These are phyloP conservation scores for Aythya baeri DNA, from an alignment of 2,113 vertebrate genomes.

Conservation along the genomic window DNA sequence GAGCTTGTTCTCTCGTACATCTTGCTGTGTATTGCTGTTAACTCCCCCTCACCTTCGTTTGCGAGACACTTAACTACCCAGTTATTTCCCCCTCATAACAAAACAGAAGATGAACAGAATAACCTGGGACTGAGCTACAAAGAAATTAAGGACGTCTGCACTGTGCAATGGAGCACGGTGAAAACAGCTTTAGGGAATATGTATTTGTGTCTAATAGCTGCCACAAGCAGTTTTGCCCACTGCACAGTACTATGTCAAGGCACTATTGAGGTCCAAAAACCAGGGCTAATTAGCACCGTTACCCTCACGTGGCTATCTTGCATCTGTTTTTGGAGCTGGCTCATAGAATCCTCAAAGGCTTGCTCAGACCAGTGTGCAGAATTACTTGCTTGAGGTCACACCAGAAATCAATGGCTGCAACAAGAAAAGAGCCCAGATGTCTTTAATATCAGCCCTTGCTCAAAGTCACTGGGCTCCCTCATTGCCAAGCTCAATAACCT, in stretches of 20 bases:
- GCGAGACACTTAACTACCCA: not conserved
- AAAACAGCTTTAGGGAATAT: not conserved
- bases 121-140: not conserved
- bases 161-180: not conserved
- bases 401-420: not conserved
- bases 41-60: not conserved
- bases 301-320: not conserved
- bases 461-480: not conserved
- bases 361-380: not conserved
- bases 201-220: not conserved
- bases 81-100: not conserved
- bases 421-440: not conserved
- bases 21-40: not conserved
- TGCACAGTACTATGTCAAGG: not conserved
- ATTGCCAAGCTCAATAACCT: not conserved
- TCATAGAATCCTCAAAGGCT: not conserved
- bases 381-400: not conserved
- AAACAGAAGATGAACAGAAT: not conserved
- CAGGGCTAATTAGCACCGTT: not conserved
- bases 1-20: not conserved
- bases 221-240: not conserved
- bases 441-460: not conserved
- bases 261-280: not conserved
- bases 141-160: not conserved
- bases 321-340: not conserved